Evolutionary conservation across 30 jellyfish, hydroid and myxozoan genomes (phyloP).

Genomic region (Pelagia noctiluca): DNA sequence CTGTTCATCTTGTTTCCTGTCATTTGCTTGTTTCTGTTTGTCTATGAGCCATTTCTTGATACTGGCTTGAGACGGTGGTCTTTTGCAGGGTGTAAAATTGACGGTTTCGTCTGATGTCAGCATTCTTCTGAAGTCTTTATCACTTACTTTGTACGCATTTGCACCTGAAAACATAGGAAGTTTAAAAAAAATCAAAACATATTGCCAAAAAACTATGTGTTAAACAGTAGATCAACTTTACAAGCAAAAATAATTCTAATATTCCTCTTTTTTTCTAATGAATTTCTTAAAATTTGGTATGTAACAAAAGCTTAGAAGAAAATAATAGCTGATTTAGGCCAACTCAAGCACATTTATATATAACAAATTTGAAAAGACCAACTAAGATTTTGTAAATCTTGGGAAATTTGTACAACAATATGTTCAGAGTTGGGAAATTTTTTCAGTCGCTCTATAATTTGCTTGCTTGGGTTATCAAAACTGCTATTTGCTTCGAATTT

Average conservation of each 20-base stretch:
- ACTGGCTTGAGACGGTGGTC: constrained; percentile 72
- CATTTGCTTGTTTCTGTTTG: not conserved
- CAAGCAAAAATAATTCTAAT: not conserved
- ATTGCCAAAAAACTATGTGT: not conserved
- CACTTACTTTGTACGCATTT: constrained; percentile 21
- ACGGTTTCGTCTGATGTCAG: constrained; percentile 31
- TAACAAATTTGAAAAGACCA: too few relatives aligned
- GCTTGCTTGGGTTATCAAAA: too few relatives aligned
- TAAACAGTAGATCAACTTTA: not conserved
- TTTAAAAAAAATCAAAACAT: not conserved
- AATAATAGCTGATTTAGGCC: too few relatives aligned
- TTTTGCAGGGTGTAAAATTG: constrained; percentile 68
- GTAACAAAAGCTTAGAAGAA: too few relatives aligned
- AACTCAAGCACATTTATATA: too few relatives aligned
- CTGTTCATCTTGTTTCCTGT: not conserved
- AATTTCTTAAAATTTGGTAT: too few relatives aligned
- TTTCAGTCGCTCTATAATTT: too few relatives aligned
- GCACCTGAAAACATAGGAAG: not conserved
- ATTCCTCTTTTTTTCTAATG: not conserved
- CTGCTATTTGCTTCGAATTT: too few relatives aligned
- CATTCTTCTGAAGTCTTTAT: constrained; percentile 31
- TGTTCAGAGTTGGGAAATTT: too few relatives aligned
- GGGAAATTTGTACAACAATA: too few relatives aligned
- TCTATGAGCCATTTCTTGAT: constrained; percentile 50
- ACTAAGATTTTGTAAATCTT: too few relatives aligned